Conservation (phyloP, 1,140 invertebrate species). For the Tetramorium simillimum region DNA sequence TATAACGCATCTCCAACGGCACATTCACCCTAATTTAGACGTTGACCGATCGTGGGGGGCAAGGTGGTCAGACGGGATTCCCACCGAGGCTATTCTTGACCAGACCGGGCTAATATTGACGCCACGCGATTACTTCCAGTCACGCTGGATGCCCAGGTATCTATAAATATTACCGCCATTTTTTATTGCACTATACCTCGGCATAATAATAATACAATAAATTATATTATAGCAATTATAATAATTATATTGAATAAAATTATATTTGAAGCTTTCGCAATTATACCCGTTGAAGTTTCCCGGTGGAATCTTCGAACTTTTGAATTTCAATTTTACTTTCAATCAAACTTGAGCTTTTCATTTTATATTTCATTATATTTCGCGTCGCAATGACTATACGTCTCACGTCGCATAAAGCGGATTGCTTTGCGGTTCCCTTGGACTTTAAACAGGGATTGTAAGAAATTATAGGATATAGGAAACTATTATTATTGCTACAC, state of each 20-base stretch:
- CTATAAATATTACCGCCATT: conserved; percentile 61
- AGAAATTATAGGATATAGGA: not conserved
- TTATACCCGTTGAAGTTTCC: not conserved
- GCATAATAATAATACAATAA: not conserved
- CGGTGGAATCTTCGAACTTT: not conserved
- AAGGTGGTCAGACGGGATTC: conserved; percentile 73
- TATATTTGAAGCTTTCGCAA: not conserved
- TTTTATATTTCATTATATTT: not conserved
- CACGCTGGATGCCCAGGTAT: conserved; percentile 26
- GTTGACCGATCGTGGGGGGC: conserved; percentile 59
- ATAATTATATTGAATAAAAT: not conserved
- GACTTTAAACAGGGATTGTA: not conserved
- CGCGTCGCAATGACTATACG: not conserved
- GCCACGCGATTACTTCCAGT: conserved; percentile 67
- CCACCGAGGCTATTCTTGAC: conserved; percentile 70
- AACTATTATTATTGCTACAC: not conserved
- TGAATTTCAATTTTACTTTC: not conserved
- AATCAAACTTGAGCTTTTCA: not conserved
- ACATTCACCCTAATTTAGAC: conserved; percentile 73
- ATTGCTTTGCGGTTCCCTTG: not conserved
- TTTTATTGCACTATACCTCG: not conserved
- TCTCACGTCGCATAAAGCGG: not conserved
- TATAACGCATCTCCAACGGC: conserved; percentile 57
- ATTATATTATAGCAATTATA: not conserved
- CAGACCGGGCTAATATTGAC: conserved; percentile 74